Percentiles rank a stretch among this genome's conserved stretches.
Evolutionary conservation across 1,140 invertebrate species (phyloP).

Genomic region (Calycopis cecrops): DNA sequence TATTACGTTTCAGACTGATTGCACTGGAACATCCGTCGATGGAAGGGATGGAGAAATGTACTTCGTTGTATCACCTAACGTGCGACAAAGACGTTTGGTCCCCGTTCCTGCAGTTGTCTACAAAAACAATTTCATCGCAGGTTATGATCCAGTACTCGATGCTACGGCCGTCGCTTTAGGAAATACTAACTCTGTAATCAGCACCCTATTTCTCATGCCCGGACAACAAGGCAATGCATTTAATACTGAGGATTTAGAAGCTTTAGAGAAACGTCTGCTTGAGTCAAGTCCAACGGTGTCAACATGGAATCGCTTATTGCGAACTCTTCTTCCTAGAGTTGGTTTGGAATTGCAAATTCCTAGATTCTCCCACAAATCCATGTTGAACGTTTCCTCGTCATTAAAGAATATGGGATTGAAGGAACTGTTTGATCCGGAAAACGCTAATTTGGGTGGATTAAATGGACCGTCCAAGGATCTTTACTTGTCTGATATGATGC

Average conservation of each 20-base stretch:
- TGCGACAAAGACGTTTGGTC: slow-evolving; percentile 84
- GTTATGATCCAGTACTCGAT: slow-evolving; percentile 87
- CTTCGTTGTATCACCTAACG: slow-evolving; percentile 86
- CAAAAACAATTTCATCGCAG: slow-evolving; percentile 83
- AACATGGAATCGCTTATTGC: slow-evolving; percentile 84
- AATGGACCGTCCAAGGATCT: slow-evolving; percentile 84
- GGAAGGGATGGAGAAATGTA: slow-evolving; percentile 89
- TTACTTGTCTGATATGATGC: slow-evolving; percentile 86
- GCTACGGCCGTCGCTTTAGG: slow-evolving; percentile 87
- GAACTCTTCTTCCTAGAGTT: slow-evolving; percentile 81
- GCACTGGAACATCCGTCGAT: slow-evolving; percentile 80
- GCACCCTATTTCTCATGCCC: slow-evolving; percentile 86
- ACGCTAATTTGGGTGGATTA: slow-evolving; percentile 86
- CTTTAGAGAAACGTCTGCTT: slow-evolving; percentile 81
- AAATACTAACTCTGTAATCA: slow-evolving; percentile 81
- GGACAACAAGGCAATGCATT: slow-evolving; percentile 84
- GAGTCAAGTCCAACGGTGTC: slow-evolving; percentile 79
- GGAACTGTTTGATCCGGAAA: slow-evolving; percentile 82
- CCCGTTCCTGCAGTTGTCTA: slow-evolving; percentile 88
- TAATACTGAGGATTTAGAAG: slow-evolving; percentile 84
- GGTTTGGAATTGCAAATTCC: slow-evolving; percentile 88
- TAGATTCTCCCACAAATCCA: slow-evolving; percentile 86
- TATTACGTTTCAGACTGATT: slow-evolving; percentile 79
- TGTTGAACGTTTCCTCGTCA: slow-evolving; percentile 85
- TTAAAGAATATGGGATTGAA: slow-evolving; percentile 87